Base-by-base conservation (phyloP, 2,888 invertebrate species). In the Lutraria lutraria region DNA sequence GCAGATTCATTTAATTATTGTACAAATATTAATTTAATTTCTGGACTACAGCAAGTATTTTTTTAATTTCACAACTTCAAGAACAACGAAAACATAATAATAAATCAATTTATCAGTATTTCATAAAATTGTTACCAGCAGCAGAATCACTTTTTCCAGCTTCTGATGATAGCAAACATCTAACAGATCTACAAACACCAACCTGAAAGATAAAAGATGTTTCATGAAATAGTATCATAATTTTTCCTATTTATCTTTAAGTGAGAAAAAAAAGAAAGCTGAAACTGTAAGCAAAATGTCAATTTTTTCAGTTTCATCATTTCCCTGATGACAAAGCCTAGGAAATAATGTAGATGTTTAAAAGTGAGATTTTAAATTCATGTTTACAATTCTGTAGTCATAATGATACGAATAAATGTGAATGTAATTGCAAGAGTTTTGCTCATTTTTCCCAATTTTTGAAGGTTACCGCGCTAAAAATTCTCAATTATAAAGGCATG, bases 141-240 rank as follows among this genome's bases (percentile, higher is more conserved):
- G 72, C 10, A 15, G 54, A 15, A 21, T 79, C 84, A 54, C 19
- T 79, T 43, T 43, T 53, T 29, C 31, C 76, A 19, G 53, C 52
- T 31, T 84, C 54, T 29, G 84, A 25, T 19, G 84, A 84, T 12
- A 76, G 31, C 21, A 84, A 52, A 84, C 84, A 76, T 76, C 76
- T 53, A 15, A 53, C 31, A 68, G 68, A 68, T 31, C 68, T 83
- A 60, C 68, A 52, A 10, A 34, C 68, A 52, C 25, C 52, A 68
- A 21, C 60, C 83, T 83, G 43, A 68, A 83, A 68, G 21, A 60
- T 15, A 83, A 29, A 63, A 21, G 25, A 56, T 31, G 19, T 1
- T n/a, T 16, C 10, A 81, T 80, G 19, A 15, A 8, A 31, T 31
- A n/a, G n/a, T n/a, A n/a, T 16, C 10, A 54, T 13, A 13, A 54